Evolutionary conservation across 2,113 vertebrate genomes (phyloP).

Genomic region (Forbesichthys papilliferus): DNA sequence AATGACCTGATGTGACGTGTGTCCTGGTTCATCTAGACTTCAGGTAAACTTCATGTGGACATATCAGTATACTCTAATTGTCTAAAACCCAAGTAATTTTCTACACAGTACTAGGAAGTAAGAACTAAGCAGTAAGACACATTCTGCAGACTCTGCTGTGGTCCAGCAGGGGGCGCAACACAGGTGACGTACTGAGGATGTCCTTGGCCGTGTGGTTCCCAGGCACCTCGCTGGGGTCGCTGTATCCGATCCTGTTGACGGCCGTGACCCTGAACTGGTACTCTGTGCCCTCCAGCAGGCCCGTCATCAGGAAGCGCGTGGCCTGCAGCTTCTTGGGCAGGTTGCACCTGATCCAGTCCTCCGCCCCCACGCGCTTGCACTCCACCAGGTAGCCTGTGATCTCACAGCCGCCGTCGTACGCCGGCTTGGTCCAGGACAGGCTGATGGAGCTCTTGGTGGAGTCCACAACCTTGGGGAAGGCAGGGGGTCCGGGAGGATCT

Average conservation of each 20-base stretch:
- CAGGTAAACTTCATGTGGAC: too few relatives aligned
- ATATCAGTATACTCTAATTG: too few relatives aligned
- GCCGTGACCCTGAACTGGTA: slow-evolving; percentile 95
- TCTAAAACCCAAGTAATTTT: too few relatives aligned
- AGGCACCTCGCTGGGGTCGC: slow-evolving; percentile 95
- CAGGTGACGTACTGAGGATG: slow-evolving; percentile 87
- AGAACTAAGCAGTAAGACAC: neutral
- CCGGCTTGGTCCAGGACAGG: slow-evolving; percentile 95
- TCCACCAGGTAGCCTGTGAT: slow-evolving; percentile 96
- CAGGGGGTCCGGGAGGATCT: slow-evolving; percentile 98
- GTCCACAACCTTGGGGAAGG: slow-evolving; percentile 94
- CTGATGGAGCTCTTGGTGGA: slow-evolving; percentile 89
- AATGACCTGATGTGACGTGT: too few relatives aligned
- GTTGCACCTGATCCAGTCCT: slow-evolving; percentile 93
- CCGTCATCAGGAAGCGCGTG: slow-evolving; percentile 86
- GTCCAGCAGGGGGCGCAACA: neutral
- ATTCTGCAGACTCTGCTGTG: neutral
- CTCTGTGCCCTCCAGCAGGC: slow-evolving; percentile 85
- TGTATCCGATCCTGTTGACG: slow-evolving; percentile 94
- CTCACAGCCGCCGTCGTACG: slow-evolving; percentile 95
- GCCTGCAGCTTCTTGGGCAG: slow-evolving; percentile 90
- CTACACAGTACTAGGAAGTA: too few relatives aligned
- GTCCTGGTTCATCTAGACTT: too few relatives aligned
- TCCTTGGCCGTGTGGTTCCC: slow-evolving; percentile 91
- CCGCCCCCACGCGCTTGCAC: slow-evolving; percentile 84